Percentiles rank a stretch among this genome's conserved stretches.
Conservation (phyloP, 2,113 vertebrate species). For the Mus musculus region GRCm39 chr5:70512001-70512500, state of each 20-base stretch:
- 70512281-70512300: background rate
- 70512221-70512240: background rate
- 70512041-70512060: background rate
- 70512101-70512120: background rate
- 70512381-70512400: background rate
- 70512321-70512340: accelerated
- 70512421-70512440: background rate
- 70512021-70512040: background rate
- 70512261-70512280: background rate
- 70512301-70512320: background rate
- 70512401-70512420: background rate
- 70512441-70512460: background rate
- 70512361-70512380: background rate
- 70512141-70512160: background rate
- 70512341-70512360: background rate
- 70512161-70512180: background rate
- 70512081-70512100: background rate
- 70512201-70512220: background rate
- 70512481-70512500: background rate
- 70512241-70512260: background rate
- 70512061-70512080: background rate
- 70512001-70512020: background rate
- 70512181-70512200: background rate
- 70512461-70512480: background rate
- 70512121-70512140: background rate